Base-by-base conservation (phyloP, 2,797 vertebrate species). In the Arnoldichthys spilopterus region DNA sequence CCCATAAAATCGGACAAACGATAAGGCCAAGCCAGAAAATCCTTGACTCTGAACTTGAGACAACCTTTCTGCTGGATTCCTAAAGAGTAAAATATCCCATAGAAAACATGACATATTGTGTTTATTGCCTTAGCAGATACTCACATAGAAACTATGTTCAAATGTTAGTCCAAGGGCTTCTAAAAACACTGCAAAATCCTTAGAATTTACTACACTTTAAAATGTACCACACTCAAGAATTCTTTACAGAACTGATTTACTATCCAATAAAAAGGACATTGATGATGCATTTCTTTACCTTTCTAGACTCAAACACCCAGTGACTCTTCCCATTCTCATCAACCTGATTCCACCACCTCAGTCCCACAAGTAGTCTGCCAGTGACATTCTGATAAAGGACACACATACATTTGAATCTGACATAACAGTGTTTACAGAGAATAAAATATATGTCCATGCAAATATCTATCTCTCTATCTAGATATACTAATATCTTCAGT, bases 331-430 rank as follows among this genome's bases (percentile, higher is more conserved):
- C 97, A 78, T 97, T 93, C 58, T 95, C 94, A 84, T 98, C 96
- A 67, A 99, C 94, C 78, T 96, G 96, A 90, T 99, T 98, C 97
- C 97, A 99, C 97, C 97, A 99, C 28, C 97, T 94, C 13, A 98
- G 92, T 20, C 97, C 97, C 20, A 98, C 97, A 93, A 99, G 90
- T 72, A 99, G 85, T 6, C 97, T 92, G 30, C 97, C 97, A 2
- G 97, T 98, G 30, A 98, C 93, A 45, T 98, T 98, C 96, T 98
- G 83, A 53, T 37, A 28, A 28, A 51, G 15, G 51, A n/a, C 34
- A 70, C 40, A 70, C 40, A 28, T 3, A 13, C 1, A 28, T 58
- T 28, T 26, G 9, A 54, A 24, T 54, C 5, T 3, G 20, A 20
- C 49, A 20, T 53, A 51, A 51, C n/a, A 15, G 1, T 20, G 3